A percentile compares a stretch with the other conserved stretches of the same genome.
Evolutionary conservation across 2,797 vertebrate genomes (phyloP).

Genomic region (Sus cebifrons): DNA sequence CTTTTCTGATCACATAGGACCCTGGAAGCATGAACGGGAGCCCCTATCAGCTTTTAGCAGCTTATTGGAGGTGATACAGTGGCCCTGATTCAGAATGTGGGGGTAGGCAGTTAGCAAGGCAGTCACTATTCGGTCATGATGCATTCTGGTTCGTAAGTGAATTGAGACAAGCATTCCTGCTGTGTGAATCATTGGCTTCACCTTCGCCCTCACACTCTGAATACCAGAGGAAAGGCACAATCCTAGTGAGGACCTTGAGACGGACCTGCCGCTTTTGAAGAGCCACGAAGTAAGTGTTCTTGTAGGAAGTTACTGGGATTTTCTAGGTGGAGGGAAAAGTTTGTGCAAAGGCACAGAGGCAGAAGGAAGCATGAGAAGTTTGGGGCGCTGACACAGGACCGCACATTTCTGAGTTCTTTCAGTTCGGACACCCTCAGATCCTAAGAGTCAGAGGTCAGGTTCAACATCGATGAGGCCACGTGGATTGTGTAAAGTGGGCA

Average conservation of each 20-base stretch:
- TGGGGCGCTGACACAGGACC: neutral
- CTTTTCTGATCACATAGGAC: neutral
- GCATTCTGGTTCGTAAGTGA: neutral
- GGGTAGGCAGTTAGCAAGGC: neutral
- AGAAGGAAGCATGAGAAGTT: neutral
- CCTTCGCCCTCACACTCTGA: neutral
- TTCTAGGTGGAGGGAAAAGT: neutral
- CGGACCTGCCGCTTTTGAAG: neutral
- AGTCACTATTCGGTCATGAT: neutral
- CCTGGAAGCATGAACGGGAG: neutral
- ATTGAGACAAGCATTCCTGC: neutral
- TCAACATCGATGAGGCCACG: accelerated
- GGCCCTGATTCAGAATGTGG: slow-evolving; percentile 43
- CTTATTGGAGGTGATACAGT: neutral
- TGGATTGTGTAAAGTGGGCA: neutral
- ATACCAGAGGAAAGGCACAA: neutral
- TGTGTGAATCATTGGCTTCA: neutral
- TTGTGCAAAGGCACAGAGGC: neutral
- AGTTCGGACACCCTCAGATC: neutral
- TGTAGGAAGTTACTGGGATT: neutral
- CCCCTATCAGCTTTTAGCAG: neutral
- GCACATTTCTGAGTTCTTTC: neutral
- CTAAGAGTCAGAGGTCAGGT: neutral
- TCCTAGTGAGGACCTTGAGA: neutral
- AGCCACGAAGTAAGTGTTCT: neutral